Evolutionary conservation across 2,888 invertebrate genomes (phyloP).

Genomic region (Loripinus fragilis): DNA sequence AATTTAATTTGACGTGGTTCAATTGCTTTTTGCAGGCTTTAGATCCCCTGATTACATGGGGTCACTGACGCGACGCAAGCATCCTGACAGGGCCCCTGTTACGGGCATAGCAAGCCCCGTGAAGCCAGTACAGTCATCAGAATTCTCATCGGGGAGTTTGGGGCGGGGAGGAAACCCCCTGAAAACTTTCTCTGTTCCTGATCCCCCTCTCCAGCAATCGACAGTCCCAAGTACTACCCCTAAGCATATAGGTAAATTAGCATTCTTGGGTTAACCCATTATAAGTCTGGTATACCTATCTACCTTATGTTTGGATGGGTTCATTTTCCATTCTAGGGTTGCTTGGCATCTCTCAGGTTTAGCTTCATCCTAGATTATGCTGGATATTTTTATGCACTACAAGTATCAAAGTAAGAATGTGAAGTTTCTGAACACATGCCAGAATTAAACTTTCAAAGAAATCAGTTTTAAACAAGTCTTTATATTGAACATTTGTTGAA

Average conservation of each 20-base stretch:
- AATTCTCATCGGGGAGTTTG: slow-evolving; percentile 42
- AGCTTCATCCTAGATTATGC: too few relatives aligned
- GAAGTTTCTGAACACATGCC: too few relatives aligned
- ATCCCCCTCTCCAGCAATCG: slow-evolving; percentile 87
- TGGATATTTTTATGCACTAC: too few relatives aligned
- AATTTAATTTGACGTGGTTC: background rate
- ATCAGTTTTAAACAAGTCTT: too few relatives aligned
- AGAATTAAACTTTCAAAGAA: too few relatives aligned
- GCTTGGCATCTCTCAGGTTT: too few relatives aligned
- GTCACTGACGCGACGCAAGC: slow-evolving; percentile 52
- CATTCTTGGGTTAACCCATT: slow-evolving; percentile 11
- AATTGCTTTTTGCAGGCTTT: slow-evolving; percentile 13
- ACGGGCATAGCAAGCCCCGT: slow-evolving; percentile 59
- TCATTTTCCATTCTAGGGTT: too few relatives aligned
- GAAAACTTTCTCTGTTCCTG: slow-evolving; percentile 92
- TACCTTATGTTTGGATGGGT: too few relatives aligned
- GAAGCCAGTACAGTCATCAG: slow-evolving; percentile 45
- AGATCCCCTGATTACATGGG: slow-evolving; percentile 39
- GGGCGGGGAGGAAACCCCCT: slow-evolving; percentile 86
- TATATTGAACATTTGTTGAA: too few relatives aligned
- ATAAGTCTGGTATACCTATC: too few relatives aligned
- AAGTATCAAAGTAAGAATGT: too few relatives aligned
- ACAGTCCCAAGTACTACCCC: slow-evolving; percentile 72
- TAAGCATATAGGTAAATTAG: slow-evolving; percentile 79
- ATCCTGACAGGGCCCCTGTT: slow-evolving; percentile 48